Evolutionary conservation across 2,797 vertebrate genomes (phyloP), one percentile per base, ranked within the genome.

Genomic region (Malurus leucopterus): DNA sequence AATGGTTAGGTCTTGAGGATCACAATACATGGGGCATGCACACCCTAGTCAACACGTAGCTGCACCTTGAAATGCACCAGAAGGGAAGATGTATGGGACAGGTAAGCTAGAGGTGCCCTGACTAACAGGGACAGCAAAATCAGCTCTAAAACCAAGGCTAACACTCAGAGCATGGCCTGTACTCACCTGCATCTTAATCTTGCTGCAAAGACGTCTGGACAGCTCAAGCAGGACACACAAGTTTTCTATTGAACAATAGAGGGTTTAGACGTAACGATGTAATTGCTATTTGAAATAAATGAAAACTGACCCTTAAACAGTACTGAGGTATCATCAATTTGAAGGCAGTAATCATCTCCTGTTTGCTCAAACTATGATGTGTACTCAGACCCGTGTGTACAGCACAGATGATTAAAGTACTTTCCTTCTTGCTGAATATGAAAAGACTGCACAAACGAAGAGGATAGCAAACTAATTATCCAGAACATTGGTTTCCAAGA

Each of bases 401-500:
- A 51, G 49, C 4, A 7, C 50, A 68, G 49, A 69, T 86, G 71
- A 94, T 95, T 93, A 90, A 85, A 81, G 75, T 86, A 67, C 68
- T 90, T 29, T 71, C 50, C 92, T 88, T 86, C 92, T 82, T 86
- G 47, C 74, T 89, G 86, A 91, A 84, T 86, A 85, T 69, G 41
- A 96, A 89, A 92, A 94, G 86, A 55, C 68, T 58, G 18, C 70
- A 71, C 62, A 91, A 5, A 12, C 55, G 70, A 49, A 93, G 76
- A 86, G 74, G 89, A 64, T 91, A 91, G 89, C 77, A 94, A 96
- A 95, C 61, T 95, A 94, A 96, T 96, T 96, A 97, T 91, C 91
- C 80, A 91, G 91, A 89, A 92, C 82, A 89, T 82, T 62, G 29
- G 94, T 96, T 96, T 95, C 94, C 78, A 97, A 94, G 95, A 95